phyloP scores from a whole-genome alignment of 2,888 invertebrate genomes.

The Acrobasis suavella region DNA sequence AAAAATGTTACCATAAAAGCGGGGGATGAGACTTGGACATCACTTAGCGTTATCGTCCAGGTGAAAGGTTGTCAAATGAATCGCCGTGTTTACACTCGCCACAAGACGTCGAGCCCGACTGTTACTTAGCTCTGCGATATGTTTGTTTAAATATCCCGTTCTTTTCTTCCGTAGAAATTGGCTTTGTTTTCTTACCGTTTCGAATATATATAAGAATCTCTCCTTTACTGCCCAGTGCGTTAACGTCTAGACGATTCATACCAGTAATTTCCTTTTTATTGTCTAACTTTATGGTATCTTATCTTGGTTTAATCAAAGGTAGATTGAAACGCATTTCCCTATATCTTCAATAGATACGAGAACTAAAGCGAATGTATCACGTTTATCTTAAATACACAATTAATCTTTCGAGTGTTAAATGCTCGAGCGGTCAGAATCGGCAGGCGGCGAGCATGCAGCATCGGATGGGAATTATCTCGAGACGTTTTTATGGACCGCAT shows the following conservation, averaged over 20 bases:
- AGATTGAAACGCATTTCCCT: constrained; percentile 9
- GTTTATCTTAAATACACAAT: constrained; percentile 33
- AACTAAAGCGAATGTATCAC: constrained; percentile 25
- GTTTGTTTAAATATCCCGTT: constrained; percentile 44
- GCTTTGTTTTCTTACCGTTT: constrained; percentile 42
- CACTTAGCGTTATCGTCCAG: constrained; percentile 64
- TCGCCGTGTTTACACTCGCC: constrained; percentile 55
- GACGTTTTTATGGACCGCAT: constrained; percentile 79
- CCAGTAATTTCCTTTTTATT: not conserved
- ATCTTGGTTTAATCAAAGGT: constrained; percentile 1
- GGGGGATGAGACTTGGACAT: constrained; percentile 53
- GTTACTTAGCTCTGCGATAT: constrained; percentile 42
- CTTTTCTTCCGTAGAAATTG: constrained; percentile 38
- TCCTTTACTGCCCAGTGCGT: not conserved
- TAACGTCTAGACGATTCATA: not conserved
- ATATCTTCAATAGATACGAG: constrained; percentile 15
- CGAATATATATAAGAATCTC: not conserved
- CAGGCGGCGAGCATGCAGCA: constrained; percentile 48
- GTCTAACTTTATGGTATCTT: not conserved
- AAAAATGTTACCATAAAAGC: constrained; percentile 24
- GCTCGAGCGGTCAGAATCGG: constrained; percentile 60
- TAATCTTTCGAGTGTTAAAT: constrained; percentile 64
- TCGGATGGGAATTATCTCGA: constrained; percentile 76
- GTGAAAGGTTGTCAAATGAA: constrained; percentile 71
- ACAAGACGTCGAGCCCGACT: constrained; percentile 36